Evolutionary conservation across 2,888 invertebrate species (phyloP), one percentile per base, ranked within the genome.

Genomic region (Ethmia dodecea): DNA sequence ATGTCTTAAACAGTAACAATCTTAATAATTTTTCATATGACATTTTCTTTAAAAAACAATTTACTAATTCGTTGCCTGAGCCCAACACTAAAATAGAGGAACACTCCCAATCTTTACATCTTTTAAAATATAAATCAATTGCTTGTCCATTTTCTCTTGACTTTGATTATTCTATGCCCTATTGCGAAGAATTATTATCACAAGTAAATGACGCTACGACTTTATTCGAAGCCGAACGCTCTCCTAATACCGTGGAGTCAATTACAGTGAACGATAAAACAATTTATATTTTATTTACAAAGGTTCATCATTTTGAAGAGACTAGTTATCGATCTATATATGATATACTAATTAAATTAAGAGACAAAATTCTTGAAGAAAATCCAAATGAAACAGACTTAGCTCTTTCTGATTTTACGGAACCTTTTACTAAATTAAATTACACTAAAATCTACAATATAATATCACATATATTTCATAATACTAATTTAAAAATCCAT

Each of bases 291-390:
- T 14, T 40, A 12, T 45, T 20, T 27, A 39, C 37, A n/a, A 43
- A 39, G 28, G 30, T 39, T 8, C 35, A 35, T 29, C 42, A 46
- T 28, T 46, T 33, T 15, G 40, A 46, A 3, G 35, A 40, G 27
- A 35, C 31, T 9, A 37, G 26, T 2, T 43, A 33, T 24, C 32
- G 24, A 28, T 24, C 12, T 24, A 31, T 41, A 22, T 45, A 41
- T 11, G 28, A 36, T n/a, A 26, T 37, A 20, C 13, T 44, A 26
- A 28, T 31, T n/a, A 39, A 39, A 26, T n/a, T 41, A n/a, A 31
- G 38, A 15, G n/a, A 36, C 20, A 5, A 31, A 27, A 16, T 31
- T 13, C 3, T 42, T 8, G 9, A 31, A 3, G n/a, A 28, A 10
- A 31, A 15, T 18, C 16, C 12, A 12, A n/a, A 11, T 13, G 24